Percentiles rank a stretch among this genome's conserved stretches.
phyloP scores from a whole-genome alignment of 2,888 invertebrate genomes.

The Yponomeuta evonymella region DNA sequence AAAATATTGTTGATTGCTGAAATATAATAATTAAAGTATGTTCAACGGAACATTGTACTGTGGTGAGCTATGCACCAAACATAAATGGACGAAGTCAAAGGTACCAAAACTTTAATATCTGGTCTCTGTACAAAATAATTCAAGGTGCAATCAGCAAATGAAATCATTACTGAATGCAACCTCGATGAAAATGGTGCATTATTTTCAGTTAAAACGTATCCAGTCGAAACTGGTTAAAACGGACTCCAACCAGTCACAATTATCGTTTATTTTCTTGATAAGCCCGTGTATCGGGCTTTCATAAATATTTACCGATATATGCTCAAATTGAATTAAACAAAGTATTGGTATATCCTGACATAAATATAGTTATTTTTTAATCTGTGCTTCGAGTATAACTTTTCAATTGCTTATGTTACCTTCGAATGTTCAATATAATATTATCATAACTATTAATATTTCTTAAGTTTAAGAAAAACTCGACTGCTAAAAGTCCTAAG shows the following conservation, averaged over 20 bases:
- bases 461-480: too few relatives aligned
- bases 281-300: conserved; percentile 3
- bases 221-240: background rate
- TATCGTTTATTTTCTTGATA: conserved; percentile 12
- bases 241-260: background rate
- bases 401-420: too few relatives aligned
- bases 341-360: too few relatives aligned
- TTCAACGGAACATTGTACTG: too few relatives aligned
- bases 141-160: background rate
- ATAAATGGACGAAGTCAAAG: background rate
- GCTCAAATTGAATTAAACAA: background rate
- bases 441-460: too few relatives aligned
- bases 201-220: background rate
- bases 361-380: too few relatives aligned
- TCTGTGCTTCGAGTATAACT: too few relatives aligned
- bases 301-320: background rate
- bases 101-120: background rate
- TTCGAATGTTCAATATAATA: too few relatives aligned
- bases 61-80: background rate
- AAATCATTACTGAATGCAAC: background rate
- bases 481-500: too few relatives aligned
- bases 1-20: too few relatives aligned
- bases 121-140: background rate
- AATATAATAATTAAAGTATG: too few relatives aligned
- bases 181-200: background rate